Conservation (phyloP, 2,113 vertebrate species). For the Ptyas mucosa region DNA sequence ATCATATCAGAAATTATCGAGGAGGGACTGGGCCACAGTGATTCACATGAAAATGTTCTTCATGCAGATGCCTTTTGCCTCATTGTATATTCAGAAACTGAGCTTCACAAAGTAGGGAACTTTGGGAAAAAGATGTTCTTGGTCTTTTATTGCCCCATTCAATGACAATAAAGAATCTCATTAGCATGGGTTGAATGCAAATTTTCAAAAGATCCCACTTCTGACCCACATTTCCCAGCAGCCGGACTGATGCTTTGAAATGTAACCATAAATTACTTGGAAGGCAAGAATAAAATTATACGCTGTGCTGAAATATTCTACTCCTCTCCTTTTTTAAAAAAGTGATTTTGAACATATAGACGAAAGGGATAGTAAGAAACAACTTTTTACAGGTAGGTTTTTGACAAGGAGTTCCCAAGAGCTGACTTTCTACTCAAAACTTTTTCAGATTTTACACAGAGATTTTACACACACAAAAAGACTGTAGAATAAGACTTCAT, state of each 20-base stretch:
- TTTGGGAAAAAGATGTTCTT: neutral
- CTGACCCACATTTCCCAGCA: neutral
- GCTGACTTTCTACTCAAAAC: neutral
- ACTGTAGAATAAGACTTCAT: neutral
- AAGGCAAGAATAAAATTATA: slow-evolving; percentile 15
- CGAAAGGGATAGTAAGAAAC: neutral
- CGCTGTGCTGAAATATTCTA: neutral
- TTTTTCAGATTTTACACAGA: neutral
- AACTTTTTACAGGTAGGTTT: neutral
- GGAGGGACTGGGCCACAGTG: neutral
- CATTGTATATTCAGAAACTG: neutral
- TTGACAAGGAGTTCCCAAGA: neutral
- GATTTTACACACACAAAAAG: neutral
- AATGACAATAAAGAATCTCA: neutral
- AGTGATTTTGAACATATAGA: slow-evolving; percentile 9
- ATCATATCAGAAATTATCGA: neutral
- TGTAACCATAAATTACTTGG: slow-evolving; percentile 2
- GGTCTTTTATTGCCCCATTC: neutral
- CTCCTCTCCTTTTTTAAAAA: neutral
- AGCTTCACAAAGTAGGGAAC: neutral
- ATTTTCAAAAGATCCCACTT: neutral
- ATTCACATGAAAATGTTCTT: neutral
- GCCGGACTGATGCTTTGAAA: neutral
- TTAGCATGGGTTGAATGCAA: neutral
- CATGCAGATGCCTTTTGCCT: neutral